Percentiles rank a stretch among this genome's conserved stretches.
These are phyloP conservation scores for Ancistrus triradiatus DNA, from an alignment of 2,113 vertebrate species.

Conservation along the genomic window DNA sequence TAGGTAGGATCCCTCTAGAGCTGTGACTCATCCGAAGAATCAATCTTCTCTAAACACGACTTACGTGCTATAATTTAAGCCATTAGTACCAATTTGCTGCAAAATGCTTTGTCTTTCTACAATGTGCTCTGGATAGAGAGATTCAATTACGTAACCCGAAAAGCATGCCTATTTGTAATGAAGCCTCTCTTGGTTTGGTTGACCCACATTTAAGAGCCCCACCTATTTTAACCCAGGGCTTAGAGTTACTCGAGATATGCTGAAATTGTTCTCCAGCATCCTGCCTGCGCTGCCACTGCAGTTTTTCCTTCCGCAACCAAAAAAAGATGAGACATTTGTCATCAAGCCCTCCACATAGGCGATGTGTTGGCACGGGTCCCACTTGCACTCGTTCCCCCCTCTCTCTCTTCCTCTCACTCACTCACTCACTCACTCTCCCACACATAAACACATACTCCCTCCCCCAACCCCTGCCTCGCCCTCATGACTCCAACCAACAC, in stretches of 20 bases:
- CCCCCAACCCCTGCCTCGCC: conserved; percentile 17
- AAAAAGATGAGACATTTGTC: conserved; percentile 40
- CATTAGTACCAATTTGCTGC: not conserved
- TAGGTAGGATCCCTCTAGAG: not conserved
- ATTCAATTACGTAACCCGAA: conserved; percentile 7
- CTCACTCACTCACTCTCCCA: not conserved
- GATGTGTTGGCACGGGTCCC: conserved; percentile 29
- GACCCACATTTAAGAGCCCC: conserved; percentile 48
- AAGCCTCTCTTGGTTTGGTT: conserved; percentile 24
- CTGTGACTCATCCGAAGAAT: not conserved
- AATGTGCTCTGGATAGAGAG: not conserved
- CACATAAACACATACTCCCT: conserved; percentile 27
- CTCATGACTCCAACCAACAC: conserved; percentile 30
- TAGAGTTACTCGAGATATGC: conserved; percentile 12
- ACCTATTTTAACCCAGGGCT: conserved; percentile 34
- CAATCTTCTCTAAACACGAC: not conserved
- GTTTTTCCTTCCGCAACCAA: conserved; percentile 23
- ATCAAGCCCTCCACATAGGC: conserved; percentile 35
- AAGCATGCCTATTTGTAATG: conserved; percentile 31
- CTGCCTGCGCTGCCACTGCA: conserved; percentile 20
- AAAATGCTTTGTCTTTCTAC: not conserved
- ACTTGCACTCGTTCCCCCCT: conserved; percentile 30
- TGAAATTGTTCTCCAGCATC: not conserved
- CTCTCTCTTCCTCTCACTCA: conserved; percentile 4
- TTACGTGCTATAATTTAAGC: not conserved